Evolutionary conservation across 1,140 invertebrate genomes (phyloP), one percentile per base, ranked within the genome.

Genomic region (Euglossa dilemma): DNA sequence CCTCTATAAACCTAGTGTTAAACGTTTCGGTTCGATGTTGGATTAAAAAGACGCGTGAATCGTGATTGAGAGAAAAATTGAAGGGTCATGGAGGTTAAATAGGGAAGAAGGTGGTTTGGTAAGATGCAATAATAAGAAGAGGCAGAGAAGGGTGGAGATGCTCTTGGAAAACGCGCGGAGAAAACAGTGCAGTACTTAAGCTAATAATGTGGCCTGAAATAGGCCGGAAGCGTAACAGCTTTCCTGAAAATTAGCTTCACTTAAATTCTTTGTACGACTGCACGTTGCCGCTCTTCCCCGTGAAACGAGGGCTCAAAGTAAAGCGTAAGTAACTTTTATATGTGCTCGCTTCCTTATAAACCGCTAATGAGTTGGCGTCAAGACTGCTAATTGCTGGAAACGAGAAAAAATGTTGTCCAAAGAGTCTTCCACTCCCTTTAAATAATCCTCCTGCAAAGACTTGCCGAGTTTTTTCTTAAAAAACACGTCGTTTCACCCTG

Each of bases 291-390:
- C 61, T 75, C 56, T 81, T 69, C 47, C 64, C 66, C 59, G 61
- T 69, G 72, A 71, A 78, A 83, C 52, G 70, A 74, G 25, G 61
- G 50, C 78, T 74, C 75, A 63, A 59, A 76, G 71, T 59, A 72
- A 87, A 79, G 64, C 63, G 81, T 25, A 45, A 73, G 54, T 87
- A 84, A 84, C 85, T 87, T 87, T 87, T 87, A 84, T 84, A 72
- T 71, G 69, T 80, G 73, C 74, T 69, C 28, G 28, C 80, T 75
- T 71, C 59, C 72, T 87, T 84, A 87, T 80, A 83, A 87, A 87
- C 74, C 80, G 57, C 59, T 87, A 87, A 87, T 72, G 85, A 87
- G 86, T 71, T 84, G 66, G 63, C 80, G 63, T 74, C 63, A 63
- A 70, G 61, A 69, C 75, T 70, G 76, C 76, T 86, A 87, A 87